These are phyloP conservation scores for Phaonia tiefii DNA, from an alignment of 2,888 invertebrate genomes.

Conservation along the genomic window DNA sequence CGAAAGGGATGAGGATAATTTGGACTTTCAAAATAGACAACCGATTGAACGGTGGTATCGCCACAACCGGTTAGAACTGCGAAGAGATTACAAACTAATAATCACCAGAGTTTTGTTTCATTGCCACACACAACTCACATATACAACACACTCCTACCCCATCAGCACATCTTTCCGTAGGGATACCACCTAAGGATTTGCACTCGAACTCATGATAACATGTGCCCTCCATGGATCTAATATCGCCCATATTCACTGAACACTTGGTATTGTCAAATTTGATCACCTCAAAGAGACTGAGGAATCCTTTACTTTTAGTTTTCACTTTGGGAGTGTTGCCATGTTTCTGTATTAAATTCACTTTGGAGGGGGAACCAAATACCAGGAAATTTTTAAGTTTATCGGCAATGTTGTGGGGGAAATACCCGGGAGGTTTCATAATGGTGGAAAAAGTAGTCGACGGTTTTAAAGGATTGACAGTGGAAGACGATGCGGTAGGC, in stretches of 20 bases:
- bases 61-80: slow-evolving; percentile 87
- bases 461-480: slow-evolving; percentile 29
- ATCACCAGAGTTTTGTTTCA: not conserved
- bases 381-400: slow-evolving; percentile 74
- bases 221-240: slow-evolving; percentile 85
- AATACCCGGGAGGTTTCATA: slow-evolving; percentile 71
- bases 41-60: slow-evolving; percentile 83
- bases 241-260: slow-evolving; percentile 76
- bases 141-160: slow-evolving; percentile 89
- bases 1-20: slow-evolving; percentile 84
- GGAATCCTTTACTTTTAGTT: slow-evolving; percentile 81
- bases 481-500: slow-evolving; percentile 37
- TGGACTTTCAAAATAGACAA: slow-evolving; percentile 88
- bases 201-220: slow-evolving; percentile 88
- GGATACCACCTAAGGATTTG: slow-evolving; percentile 83
- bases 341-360: slow-evolving; percentile 75
- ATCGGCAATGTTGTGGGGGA: slow-evolving; percentile 68
- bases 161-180: slow-evolving; percentile 86
- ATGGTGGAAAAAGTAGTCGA: slow-evolving; percentile 72
- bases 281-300: slow-evolving; percentile 87
- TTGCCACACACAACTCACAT: slow-evolving; percentile 82
- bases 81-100: slow-evolving; percentile 53
- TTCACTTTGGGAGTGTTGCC: slow-evolving; percentile 65
- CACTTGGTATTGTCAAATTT: slow-evolving; percentile 86
- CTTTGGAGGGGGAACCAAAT: slow-evolving; percentile 74